Conservation (phyloP, 2,113 vertebrate species). For the Bufo bufo region DNA sequence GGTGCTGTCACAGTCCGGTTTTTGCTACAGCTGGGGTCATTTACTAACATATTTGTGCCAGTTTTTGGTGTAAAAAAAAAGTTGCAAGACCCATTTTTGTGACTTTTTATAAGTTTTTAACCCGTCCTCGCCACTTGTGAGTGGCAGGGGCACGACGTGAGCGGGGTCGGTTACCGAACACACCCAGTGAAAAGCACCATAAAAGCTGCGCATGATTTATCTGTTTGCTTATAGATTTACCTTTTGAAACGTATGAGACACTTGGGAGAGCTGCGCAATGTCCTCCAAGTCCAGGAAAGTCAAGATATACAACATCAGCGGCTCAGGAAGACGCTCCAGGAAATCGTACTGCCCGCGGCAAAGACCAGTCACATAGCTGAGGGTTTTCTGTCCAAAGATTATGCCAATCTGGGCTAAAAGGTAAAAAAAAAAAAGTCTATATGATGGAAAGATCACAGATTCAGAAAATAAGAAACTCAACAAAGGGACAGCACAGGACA, state of each 20-base stretch:
- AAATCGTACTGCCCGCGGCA: constrained; percentile 77
- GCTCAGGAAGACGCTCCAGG: constrained; percentile 76
- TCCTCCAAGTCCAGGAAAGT: constrained; percentile 76
- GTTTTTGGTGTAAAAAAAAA: no score
- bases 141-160: no score
- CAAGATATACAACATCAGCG: constrained; percentile 72
- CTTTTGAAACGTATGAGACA: constrained; percentile 71
- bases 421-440: constrained; percentile 53
- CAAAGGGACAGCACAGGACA: background rate
- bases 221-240: constrained; percentile 63
- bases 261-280: constrained; percentile 71
- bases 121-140: no score
- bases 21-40: no score
- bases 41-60: no score
- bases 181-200: no score
- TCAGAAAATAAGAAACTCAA: background rate
- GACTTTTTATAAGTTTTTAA: no score
- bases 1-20: no score
- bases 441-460: background rate
- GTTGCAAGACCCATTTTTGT: no score
- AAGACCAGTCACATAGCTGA: constrained; percentile 73
- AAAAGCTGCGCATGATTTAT: no score
- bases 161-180: no score
- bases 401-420: constrained; percentile 69
- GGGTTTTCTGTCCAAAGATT: constrained; percentile 71